These are phyloP conservation scores for Eonycteris spelaea DNA, from an alignment of 2,113 vertebrate species.

Conservation along the genomic window DNA sequence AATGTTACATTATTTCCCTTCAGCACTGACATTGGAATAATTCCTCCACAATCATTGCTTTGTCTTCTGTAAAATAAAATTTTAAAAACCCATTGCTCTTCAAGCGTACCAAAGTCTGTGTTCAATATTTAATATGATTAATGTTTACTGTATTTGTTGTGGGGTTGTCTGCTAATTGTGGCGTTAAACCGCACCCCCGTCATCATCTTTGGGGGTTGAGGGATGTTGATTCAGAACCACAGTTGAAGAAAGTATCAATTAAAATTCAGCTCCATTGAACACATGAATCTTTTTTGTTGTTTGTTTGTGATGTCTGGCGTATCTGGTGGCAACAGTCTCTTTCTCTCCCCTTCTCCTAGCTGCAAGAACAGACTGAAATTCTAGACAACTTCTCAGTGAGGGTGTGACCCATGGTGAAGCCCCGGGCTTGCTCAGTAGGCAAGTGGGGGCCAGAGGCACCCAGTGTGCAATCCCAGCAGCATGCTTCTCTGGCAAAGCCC, in stretches of 20 bases:
- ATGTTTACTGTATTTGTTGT: slow-evolving; percentile 77
- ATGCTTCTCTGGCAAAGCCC: background rate
- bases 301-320: slow-evolving; percentile 45
- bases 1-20: slow-evolving; percentile 76
- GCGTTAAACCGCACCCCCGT: slow-evolving; percentile 66
- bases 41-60: slow-evolving; percentile 74
- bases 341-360: background rate
- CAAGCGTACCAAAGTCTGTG: slow-evolving; percentile 62
- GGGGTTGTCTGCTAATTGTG: slow-evolving; percentile 78
- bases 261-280: slow-evolving; percentile 63
- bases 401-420: background rate
- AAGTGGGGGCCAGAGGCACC: fast-evolving
- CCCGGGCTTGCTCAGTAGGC: background rate
- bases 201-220: slow-evolving; percentile 65
- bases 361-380: background rate
- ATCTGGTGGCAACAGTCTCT: background rate
- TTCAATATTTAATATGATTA: slow-evolving; percentile 78
- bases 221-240: slow-evolving; percentile 52
- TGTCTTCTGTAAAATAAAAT: slow-evolving; percentile 81
- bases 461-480: too few species aligned
- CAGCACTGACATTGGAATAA: slow-evolving; percentile 67
- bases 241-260: slow-evolving; percentile 68
- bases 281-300: slow-evolving; percentile 58
- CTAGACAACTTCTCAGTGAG: slow-evolving; percentile 6
- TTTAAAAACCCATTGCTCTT: slow-evolving; percentile 58